Evolutionary conservation across 35 echinoderm and acorn worm genomes (phyloP).

Genomic region (Ophioderma brevispina): DNA sequence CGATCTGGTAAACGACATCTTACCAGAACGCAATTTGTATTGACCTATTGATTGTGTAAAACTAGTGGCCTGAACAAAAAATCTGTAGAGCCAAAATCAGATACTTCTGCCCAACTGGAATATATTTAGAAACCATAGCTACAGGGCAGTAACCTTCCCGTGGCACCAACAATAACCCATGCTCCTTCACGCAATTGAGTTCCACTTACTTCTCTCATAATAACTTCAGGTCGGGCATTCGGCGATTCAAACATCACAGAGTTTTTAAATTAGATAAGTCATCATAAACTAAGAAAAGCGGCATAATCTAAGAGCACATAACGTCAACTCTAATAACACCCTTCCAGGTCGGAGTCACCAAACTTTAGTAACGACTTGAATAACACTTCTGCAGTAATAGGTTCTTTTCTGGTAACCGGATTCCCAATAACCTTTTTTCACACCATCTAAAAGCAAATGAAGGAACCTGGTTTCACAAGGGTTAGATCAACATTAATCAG

Average conservation of each 20-base stretch:
- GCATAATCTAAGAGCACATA: no score
- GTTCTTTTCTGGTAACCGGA: no score
- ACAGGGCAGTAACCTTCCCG: conserved; percentile 6
- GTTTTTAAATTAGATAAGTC: background rate
- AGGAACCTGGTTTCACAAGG: no score
- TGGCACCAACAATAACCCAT: conserved; percentile 15
- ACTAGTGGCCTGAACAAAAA: conserved; percentile 23
- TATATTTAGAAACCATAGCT: conserved; percentile 14
- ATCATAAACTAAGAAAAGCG: background rate
- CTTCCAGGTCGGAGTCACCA: background rate
- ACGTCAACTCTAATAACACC: background rate
- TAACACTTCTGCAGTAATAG: no score
- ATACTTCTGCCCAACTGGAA: background rate
- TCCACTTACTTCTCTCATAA: conserved; percentile 32
- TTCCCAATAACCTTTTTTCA: no score
- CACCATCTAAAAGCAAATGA: no score
- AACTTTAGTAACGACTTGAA: no score
- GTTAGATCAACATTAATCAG: no score
- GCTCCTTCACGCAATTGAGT: conserved; percentile 22
- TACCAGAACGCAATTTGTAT: background rate
- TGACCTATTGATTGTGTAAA: background rate
- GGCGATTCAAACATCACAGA: background rate
- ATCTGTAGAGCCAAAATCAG: background rate
- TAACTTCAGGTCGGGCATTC: background rate
- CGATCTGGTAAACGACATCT: conserved; percentile 52